Conservation (phyloP, 2,113 vertebrate species). For the Hoplias malabaricus region DNA sequence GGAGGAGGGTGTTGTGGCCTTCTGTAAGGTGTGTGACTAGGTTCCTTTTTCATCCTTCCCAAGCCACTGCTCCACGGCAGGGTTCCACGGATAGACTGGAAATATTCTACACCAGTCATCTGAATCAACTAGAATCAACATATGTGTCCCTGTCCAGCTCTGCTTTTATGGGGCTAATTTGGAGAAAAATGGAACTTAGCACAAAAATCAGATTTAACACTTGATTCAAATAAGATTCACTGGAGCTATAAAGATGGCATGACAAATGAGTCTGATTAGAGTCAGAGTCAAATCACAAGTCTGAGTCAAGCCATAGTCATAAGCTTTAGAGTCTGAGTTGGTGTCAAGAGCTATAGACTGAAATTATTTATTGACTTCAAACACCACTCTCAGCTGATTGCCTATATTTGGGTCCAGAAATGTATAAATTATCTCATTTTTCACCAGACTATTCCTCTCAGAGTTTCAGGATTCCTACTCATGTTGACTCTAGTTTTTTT, state of each 20-base stretch:
- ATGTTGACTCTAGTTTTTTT: slow-evolving; percentile 10
- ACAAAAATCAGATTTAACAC: too few relatives aligned
- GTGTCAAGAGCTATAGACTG: too few relatives aligned
- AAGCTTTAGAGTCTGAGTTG: too few relatives aligned
- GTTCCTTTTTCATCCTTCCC: slow-evolving; percentile 37
- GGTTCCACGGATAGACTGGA: slow-evolving; percentile 19
- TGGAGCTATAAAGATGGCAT: too few relatives aligned
- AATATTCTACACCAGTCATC: background rate
- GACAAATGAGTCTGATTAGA: too few relatives aligned
- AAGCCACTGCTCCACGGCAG: slow-evolving; percentile 27
- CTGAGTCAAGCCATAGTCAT: too few relatives aligned
- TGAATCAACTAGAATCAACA: background rate
- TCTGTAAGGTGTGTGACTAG: slow-evolving; percentile 95
- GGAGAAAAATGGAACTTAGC: background rate
- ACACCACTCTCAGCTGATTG: background rate
- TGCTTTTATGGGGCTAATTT: background rate
- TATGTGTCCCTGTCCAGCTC: background rate
- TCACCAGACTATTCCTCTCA: background rate
- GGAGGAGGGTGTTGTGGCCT: slow-evolving; percentile 97
- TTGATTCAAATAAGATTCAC: too few relatives aligned
- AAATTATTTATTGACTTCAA: too few relatives aligned
- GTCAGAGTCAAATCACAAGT: too few relatives aligned
- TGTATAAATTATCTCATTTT: background rate
- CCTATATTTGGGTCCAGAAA: background rate
- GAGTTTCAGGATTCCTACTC: background rate